A percentile compares a stretch with the other conserved stretches of the same genome.
These are phyloP conservation scores for Ciona savignyi DNA, from an alignment of 23 tunicate genomes.

Conservation along the genomic window DNA sequence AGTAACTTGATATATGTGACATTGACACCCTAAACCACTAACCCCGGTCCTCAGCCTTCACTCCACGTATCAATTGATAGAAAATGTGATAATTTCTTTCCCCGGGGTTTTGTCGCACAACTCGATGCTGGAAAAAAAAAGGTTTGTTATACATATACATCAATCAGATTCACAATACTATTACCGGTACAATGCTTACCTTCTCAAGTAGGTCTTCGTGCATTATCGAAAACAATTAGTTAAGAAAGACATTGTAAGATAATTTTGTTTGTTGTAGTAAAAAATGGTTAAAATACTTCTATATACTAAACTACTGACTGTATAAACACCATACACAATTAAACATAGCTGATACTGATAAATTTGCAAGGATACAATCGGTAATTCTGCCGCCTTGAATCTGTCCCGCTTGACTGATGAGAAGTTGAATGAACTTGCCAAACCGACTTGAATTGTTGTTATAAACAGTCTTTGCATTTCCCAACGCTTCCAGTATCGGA, in stretches of 20 bases:
- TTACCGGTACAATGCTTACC: too few species aligned
- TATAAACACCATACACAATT: not conserved
- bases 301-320: not conserved
- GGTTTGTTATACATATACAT: too few species aligned
- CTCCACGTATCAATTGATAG: conserved; percentile 76
- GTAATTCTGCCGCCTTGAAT: conserved; percentile 92
- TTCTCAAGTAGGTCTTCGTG: conserved; percentile 62
- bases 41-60: conserved; percentile 64
- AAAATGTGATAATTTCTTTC: conserved; percentile 95
- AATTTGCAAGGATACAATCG: conserved; percentile 91
- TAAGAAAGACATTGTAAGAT: conserved; percentile 8
- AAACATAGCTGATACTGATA: too few species aligned
- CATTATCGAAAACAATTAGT: not conserved
- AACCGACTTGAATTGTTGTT: conserved; percentile 98
- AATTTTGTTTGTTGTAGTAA: too few species aligned
- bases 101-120: conserved; percentile 90
- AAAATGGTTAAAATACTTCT: too few species aligned
- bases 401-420: conserved; percentile 65
- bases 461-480: conserved; percentile 94
- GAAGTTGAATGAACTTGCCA: conserved; percentile 90
- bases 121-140: conserved; percentile 61
- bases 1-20: too few species aligned
- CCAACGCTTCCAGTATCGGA: conserved; percentile 93
- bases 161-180: too few species aligned
- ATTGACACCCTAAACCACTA: too few species aligned